Evolutionary conservation across 1,140 invertebrate genomes (phyloP).

Genomic region (Cherax destructor): DNA sequence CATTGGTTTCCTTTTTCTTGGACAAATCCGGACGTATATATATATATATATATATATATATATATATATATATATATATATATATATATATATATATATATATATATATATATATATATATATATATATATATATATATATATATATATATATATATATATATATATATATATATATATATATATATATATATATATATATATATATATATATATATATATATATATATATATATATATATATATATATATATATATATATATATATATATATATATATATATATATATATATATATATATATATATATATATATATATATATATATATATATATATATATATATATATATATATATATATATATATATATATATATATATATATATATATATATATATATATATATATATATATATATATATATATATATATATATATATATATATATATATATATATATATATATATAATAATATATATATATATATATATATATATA

Average conservation of each 20-base stretch:
- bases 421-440: constrained; percentile 29
- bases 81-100: constrained; percentile 21
- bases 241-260: no score
- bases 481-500: constrained; percentile 2
- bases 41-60: constrained; percentile 31
- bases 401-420: constrained; percentile 22
- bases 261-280: constrained; percentile 27
- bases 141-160: constrained; percentile 14
- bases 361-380: constrained; percentile 30
- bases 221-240: neutral
- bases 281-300: constrained; percentile 23
- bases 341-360: constrained; percentile 13
- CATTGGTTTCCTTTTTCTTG: no score
- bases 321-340: constrained; percentile 23
- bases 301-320: constrained; percentile 18
- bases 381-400: constrained; percentile 20
- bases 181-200: neutral
- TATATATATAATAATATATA: constrained; percentile 21
- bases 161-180: neutral
- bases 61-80: constrained; percentile 20
- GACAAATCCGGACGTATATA: neutral
- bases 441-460: constrained; percentile 23
- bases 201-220: neutral
- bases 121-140: constrained; percentile 26
- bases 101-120: constrained; percentile 34